These are phyloP conservation scores for Lepidotrigona ventralis DNA, from an alignment of 1,140 invertebrate species.

Conservation along the genomic window DNA sequence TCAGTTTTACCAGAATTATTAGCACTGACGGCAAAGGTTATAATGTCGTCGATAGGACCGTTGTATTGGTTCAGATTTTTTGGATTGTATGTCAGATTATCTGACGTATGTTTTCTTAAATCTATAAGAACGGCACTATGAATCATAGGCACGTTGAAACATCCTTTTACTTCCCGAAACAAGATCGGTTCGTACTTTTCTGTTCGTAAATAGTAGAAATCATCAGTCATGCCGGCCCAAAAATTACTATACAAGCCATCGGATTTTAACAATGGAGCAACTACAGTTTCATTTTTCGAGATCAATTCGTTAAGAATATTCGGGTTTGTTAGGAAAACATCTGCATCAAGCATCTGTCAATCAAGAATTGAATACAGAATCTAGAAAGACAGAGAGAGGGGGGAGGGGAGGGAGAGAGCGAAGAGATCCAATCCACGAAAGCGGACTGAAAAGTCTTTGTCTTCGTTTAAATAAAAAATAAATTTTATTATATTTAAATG, in stretches of 20 bases:
- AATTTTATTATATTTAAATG: too few species aligned
- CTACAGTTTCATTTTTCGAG: conserved; percentile 83
- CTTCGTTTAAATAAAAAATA: too few species aligned
- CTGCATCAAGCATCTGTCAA: conserved; percentile 95
- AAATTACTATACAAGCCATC: conserved; percentile 96
- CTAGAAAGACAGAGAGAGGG: background rate
- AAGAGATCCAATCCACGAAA: too few species aligned
- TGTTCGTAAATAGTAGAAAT: conserved; percentile 94
- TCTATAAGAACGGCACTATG: conserved; percentile 94
- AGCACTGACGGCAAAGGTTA: conserved; percentile 94
- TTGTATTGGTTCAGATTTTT: conserved; percentile 83
- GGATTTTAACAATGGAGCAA: conserved; percentile 92
- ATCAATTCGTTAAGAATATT: conserved; percentile 87
- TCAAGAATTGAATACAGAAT: conserved; percentile 70
- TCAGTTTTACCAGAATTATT: conserved; percentile 83
- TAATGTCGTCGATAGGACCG: conserved; percentile 95
- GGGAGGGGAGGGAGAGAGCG: background rate
- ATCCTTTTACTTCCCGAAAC: conserved; percentile 86
- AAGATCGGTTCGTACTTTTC: conserved; percentile 93
- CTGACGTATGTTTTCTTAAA: conserved; percentile 83
- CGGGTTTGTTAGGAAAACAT: conserved; percentile 90
- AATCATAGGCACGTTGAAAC: conserved; percentile 94
- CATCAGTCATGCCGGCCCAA: conserved; percentile 94
- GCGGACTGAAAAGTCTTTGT: too few species aligned
- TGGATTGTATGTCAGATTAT: conserved; percentile 88